phyloP scores from a whole-genome alignment of 2,113 vertebrate genomes.

The cattle (Bos taurus) region DNA sequence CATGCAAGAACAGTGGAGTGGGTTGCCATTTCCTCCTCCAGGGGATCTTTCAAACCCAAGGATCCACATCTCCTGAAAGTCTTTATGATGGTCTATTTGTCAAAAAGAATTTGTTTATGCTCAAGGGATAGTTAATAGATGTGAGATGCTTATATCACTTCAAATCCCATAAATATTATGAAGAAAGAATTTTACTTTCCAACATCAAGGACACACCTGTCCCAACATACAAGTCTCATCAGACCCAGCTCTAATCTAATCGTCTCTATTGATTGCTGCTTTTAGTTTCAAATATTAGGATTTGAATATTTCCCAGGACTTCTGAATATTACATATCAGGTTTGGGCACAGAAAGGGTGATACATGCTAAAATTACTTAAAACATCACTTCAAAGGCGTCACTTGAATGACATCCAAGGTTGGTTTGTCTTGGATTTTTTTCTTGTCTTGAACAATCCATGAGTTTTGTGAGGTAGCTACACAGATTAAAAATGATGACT shows the following conservation, averaged over 20 bases:
- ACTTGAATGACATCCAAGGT: background rate
- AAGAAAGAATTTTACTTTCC: slow-evolving; percentile 26
- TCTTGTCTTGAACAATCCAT: background rate
- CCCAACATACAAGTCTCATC: background rate
- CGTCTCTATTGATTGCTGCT: background rate
- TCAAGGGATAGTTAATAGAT: background rate
- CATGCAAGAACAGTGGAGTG: background rate
- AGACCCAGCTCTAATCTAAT: background rate
- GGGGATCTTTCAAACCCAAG: background rate
- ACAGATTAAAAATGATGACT: background rate
- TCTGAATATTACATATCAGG: background rate
- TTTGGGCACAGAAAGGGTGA: background rate
- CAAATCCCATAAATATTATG: background rate
- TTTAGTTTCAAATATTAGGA: background rate
- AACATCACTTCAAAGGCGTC: background rate
- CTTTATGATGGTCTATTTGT: background rate
- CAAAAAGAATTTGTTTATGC: background rate
- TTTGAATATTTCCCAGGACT: background rate
- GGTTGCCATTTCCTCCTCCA: background rate
- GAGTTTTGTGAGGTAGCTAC: background rate
- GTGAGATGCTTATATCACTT: background rate
- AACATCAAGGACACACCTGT: background rate
- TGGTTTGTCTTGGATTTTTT: slow-evolving; percentile 2
- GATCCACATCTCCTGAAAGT: background rate
- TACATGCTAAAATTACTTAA: background rate